phyloP scores from a whole-genome alignment of 2,888 invertebrate species.

The Acrobasis consociella region DNA sequence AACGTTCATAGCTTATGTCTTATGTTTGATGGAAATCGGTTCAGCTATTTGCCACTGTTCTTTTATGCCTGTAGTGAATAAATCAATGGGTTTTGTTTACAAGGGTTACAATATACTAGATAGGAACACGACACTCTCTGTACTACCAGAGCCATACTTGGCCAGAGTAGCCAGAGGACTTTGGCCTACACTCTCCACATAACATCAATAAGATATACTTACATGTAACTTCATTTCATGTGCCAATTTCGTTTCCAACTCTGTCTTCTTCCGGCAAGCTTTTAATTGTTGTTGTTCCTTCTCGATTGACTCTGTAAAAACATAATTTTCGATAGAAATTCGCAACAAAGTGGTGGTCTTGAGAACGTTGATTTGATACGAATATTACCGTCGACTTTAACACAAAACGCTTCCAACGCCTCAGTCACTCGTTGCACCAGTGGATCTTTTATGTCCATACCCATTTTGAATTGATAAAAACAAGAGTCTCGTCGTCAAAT shows the following conservation, averaged over 20 bases:
- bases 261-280: slow-evolving; percentile 59
- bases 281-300: slow-evolving; percentile 57
- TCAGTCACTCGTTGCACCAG: slow-evolving; percentile 44
- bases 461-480: slow-evolving; percentile 38
- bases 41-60: no score
- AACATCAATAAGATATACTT: slow-evolving; percentile 34
- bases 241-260: slow-evolving; percentile 56
- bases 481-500: not conserved
- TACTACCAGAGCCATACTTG: no score
- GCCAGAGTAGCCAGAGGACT: no score
- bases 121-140: no score
- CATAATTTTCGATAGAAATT: not conserved
- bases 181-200: no score
- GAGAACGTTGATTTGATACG: not conserved
- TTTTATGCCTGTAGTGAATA: no score
- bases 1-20: no score
- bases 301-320: slow-evolving; percentile 58
- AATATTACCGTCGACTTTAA: slow-evolving; percentile 51
- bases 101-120: no score
- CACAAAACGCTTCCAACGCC: slow-evolving; percentile 51
- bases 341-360: not conserved
- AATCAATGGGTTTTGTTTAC: no score
- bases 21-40: no score
- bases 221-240: slow-evolving; percentile 63
- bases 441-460: slow-evolving; percentile 38